Base-by-base conservation (phyloP, 1,140 invertebrate genomes). In the Drosophila prosaltans region DNA sequence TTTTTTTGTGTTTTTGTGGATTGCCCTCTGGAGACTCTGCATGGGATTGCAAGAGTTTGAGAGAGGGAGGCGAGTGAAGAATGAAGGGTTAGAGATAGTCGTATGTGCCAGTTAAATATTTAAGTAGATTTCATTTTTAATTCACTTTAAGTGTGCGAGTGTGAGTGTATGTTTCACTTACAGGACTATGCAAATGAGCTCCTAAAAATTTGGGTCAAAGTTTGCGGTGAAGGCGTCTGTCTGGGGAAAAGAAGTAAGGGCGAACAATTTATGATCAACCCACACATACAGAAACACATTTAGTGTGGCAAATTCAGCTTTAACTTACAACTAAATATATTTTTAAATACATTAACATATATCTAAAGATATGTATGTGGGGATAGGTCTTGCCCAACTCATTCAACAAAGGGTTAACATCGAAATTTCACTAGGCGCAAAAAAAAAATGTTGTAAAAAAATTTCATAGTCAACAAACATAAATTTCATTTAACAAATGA, bases 401-500 rank as follows among this genome's bases (percentile, higher is more conserved):
- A 8, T 10, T 3, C 8, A 21, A 26, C 58, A 81, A 86, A 86
- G 82, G 71, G 78, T 81, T 85, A 60, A 16, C 26, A 58, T 32
- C 43, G 26, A 24, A 57, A 39, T 39, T 24, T 55, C 30, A 41
- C 28, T 61, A 67, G 43, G 11, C 28, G 8, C 43, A 58, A 59
- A 69, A 77, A 77, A 59, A 85, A 77, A 59, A 85, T 86, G 75
- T 85, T 71, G 70, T 69, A 68, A 1, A 45, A 81, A 73, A 84
- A 70, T 69, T 72, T 67, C 28, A 58, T 55, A 67, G 78, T 72
- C 71, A 65, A 74, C 69, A 57, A 77, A 72, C 76, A 86, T 86
- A 86, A 86, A 86, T 86, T 83, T 51, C 45, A 88, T 88, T 80
- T 74, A 71, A 80, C 83, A 86, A 86, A 86, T 86, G 83, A 82